Evolutionary conservation across 2,113 vertebrate species (phyloP).

Genomic region (Nyctereutes procyonoides): DNA sequence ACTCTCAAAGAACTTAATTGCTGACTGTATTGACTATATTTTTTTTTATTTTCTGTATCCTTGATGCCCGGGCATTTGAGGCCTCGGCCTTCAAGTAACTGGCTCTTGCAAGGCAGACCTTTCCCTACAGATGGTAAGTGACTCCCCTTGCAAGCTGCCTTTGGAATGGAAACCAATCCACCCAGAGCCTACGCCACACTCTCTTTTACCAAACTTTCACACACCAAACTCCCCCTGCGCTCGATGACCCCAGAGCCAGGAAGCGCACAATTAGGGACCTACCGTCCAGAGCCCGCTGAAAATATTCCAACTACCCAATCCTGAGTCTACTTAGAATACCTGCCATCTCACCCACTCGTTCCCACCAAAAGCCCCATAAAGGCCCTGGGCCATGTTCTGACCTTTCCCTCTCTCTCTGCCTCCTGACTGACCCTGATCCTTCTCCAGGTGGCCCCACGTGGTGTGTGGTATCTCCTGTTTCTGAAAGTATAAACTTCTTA

Average conservation of each 20-base stretch:
- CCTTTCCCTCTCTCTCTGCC: background rate
- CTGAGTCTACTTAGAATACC: background rate
- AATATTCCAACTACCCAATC: background rate
- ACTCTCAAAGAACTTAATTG: background rate
- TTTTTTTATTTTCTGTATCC: background rate
- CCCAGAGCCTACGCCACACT: background rate
- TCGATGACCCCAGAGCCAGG: background rate
- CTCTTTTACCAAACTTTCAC: background rate
- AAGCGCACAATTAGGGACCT: background rate
- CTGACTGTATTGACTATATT: background rate
- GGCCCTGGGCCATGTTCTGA: background rate
- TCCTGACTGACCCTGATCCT: background rate
- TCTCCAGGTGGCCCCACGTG: accelerated
- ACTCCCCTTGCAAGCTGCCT: background rate
- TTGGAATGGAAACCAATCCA: background rate
- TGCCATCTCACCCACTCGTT: background rate
- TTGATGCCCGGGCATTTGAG: background rate
- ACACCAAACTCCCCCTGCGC: background rate
- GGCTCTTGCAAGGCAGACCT: background rate
- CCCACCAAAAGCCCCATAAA: background rate
- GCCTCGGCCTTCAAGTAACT: background rate
- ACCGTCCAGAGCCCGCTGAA: background rate
- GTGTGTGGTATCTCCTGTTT: background rate
- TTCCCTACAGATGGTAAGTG: background rate
- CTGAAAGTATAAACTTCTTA: background rate